Evolutionary conservation across 2,888 invertebrate genomes (phyloP).

Genomic region (Oscheius sp.): DNA sequence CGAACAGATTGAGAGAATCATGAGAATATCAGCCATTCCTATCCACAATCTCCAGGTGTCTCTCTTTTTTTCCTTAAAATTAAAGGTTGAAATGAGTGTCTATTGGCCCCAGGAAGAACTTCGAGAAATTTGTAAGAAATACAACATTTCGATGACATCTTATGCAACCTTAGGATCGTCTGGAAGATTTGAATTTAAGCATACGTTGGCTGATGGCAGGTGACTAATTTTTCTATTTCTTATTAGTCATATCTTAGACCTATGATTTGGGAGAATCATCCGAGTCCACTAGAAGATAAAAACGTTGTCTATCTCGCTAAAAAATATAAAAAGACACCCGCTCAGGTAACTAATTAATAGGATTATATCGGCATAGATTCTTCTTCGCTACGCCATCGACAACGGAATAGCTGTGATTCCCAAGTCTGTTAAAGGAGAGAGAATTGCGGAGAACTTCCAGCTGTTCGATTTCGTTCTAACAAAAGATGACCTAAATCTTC

Average conservation of each 20-base stretch:
- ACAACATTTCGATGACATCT: conserved; percentile 75
- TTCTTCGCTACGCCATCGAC: conserved; percentile 18
- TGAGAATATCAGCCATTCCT: conserved; percentile 50
- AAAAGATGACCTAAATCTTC: neutral
- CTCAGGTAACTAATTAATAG: conserved; percentile 11
- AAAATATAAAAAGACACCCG: conserved; percentile 40
- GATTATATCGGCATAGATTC: neutral
- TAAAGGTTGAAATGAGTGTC: conserved; percentile 81
- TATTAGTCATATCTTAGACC: conserved; percentile 2
- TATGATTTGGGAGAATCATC: conserved; percentile 25
- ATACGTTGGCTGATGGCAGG: conserved; percentile 14
- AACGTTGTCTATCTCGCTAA: conserved; percentile 32
- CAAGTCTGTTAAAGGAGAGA: conserved; percentile 25
- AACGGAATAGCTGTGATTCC: conserved; percentile 37
- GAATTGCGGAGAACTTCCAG: conserved; percentile 41
- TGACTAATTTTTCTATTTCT: neutral
- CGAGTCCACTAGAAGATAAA: conserved; percentile 35
- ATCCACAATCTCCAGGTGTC: conserved; percentile 75
- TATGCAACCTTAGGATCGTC: conserved; percentile 71
- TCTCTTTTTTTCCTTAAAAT: neutral
- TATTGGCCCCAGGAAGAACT: conserved; percentile 81
- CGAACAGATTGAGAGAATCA: conserved; percentile 79
- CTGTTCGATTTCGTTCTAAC: conserved; percentile 33
- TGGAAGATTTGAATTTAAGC: conserved; percentile 42
- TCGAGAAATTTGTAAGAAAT: conserved; percentile 75